phyloP scores from a whole-genome alignment of 2,888 invertebrate genomes.

The Parnassius orleans region DNA sequence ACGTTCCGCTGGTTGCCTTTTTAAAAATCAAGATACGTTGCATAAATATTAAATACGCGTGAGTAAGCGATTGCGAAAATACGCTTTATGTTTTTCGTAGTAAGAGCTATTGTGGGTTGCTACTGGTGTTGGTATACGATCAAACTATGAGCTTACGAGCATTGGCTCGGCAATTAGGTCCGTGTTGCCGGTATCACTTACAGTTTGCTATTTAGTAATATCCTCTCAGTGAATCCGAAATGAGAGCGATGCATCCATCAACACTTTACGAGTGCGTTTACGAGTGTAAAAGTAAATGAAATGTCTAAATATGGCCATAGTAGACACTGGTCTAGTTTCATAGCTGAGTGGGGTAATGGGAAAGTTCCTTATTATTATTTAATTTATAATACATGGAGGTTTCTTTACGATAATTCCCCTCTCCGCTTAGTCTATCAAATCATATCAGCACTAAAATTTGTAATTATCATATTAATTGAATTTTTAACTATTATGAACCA shows the following conservation, averaged over 20 bases:
- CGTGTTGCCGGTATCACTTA: conserved; percentile 36
- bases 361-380: too few species aligned
- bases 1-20: conserved; percentile 31
- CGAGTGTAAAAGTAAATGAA: too few species aligned
- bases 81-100: conserved; percentile 4
- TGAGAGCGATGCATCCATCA: conserved; percentile 22
- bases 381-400: too few species aligned
- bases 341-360: too few species aligned
- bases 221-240: conserved; percentile 33
- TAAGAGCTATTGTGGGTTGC: conserved; percentile 15
- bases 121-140: conserved; percentile 4
- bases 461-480: too few species aligned
- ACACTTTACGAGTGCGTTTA: too few species aligned
- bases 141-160: conserved; percentile 19
- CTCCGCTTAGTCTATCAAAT: too few species aligned
- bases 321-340: too few species aligned
- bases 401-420: too few species aligned
- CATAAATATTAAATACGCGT: conserved; percentile 25
- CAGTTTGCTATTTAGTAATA: conserved; percentile 44
- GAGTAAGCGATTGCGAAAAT: conserved; percentile 13
- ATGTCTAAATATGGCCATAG: too few species aligned
- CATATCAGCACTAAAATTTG: too few species aligned
- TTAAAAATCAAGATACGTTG: conserved; percentile 31
- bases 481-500: too few species aligned
- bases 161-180: conserved; percentile 22